Evolutionary conservation across 2,888 invertebrate species (phyloP).

Genomic region (Oegoconia quadripuncta): DNA sequence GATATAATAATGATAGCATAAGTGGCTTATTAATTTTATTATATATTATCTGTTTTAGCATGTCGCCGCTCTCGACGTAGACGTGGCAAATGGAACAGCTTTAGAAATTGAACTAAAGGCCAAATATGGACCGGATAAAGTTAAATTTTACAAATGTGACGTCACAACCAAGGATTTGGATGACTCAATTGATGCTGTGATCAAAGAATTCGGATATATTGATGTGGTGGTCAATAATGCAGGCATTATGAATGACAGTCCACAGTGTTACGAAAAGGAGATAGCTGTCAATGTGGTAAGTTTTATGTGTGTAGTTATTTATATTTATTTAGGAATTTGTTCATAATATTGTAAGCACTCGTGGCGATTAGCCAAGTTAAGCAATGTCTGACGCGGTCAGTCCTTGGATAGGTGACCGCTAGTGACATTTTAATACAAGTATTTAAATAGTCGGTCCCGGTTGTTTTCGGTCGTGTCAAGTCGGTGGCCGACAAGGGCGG

Average conservation of each 20-base stretch:
- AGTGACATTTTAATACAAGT: too few species aligned
- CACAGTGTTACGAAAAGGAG: slow-evolving; percentile 33
- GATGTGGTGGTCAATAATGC: slow-evolving; percentile 46
- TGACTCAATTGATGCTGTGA: slow-evolving; percentile 30
- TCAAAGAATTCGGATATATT: slow-evolving; percentile 33
- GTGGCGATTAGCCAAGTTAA: too few species aligned
- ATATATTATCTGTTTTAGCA: slow-evolving; percentile 29
- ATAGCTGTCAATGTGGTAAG: slow-evolving; percentile 48
- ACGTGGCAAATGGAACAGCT: slow-evolving; percentile 27
- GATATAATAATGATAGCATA: neutral
- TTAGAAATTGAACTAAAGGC: slow-evolving; percentile 35
- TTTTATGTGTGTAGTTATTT: slow-evolving; percentile 7
- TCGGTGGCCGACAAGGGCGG: too few species aligned
- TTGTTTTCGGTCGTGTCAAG: too few species aligned
- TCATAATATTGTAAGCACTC: too few species aligned
- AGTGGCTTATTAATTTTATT: neutral
- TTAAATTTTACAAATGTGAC: slow-evolving; percentile 44
- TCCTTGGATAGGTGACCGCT: too few species aligned
- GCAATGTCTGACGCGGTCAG: too few species aligned
- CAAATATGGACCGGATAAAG: slow-evolving; percentile 34
- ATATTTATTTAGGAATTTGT: too few species aligned
- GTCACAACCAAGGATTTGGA: slow-evolving; percentile 40
- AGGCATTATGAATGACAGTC: slow-evolving; percentile 42
- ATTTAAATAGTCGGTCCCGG: too few species aligned
- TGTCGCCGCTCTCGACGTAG: slow-evolving; percentile 39